Conservation (phyloP, 2,888 invertebrate species). For the Torymus texanus region DNA sequence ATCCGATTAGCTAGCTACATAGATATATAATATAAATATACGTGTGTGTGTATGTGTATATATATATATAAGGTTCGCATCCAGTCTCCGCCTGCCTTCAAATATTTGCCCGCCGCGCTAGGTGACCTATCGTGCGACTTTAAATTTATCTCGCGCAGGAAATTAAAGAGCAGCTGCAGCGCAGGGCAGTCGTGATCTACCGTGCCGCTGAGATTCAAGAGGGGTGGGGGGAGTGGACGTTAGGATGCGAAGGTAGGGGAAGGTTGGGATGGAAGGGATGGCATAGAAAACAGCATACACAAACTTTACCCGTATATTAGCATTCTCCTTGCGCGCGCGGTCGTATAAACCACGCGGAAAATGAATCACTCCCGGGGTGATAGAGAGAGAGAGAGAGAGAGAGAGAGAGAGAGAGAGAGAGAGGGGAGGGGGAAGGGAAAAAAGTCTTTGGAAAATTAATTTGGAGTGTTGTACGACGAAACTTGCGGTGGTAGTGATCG, state of each 20-base stretch:
- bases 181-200: conserved; percentile 41
- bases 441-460: conserved; percentile 26
- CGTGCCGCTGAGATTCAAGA: conserved; percentile 42
- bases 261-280: conserved; percentile 2
- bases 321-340: not conserved
- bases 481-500: not conserved
- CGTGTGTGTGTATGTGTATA: no score
- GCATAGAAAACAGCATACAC: conserved; percentile 43
- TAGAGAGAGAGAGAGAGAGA: no score
- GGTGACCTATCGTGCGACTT: conserved; percentile 28
- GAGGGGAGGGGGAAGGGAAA: no score
- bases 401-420: no score
- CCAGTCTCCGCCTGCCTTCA: not conserved
- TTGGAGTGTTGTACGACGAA: conserved; percentile 21
- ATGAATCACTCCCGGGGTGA: no score
- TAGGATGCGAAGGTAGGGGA: conserved; percentile 21
- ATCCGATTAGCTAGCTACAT: not conserved
- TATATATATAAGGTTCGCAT: no score
- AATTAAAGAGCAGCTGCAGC: conserved; percentile 52
- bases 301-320: conserved; percentile 53
- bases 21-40: no score
- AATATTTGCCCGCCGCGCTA: conserved; percentile 35
- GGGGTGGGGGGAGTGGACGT: conserved; percentile 31
- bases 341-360: no score
- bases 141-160: conserved; percentile 55